phyloP scores from a whole-genome alignment of 2,113 vertebrate genomes.

The Condylura cristata region DNA sequence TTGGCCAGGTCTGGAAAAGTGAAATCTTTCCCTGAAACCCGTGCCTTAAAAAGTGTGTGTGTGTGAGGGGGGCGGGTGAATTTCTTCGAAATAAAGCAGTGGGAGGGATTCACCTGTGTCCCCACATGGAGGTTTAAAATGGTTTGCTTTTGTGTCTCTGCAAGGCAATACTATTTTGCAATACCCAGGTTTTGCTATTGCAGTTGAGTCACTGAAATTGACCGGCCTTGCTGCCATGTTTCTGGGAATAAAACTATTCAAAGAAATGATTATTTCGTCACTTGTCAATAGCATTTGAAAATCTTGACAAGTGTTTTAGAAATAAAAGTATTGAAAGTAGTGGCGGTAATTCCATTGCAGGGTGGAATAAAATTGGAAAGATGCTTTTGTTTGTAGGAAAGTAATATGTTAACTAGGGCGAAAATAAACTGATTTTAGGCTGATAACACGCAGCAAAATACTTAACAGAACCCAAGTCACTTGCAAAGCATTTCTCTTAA shows the following conservation, averaged over 20 bases:
- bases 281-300: not conserved
- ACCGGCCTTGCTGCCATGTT: slow-evolving; percentile 7
- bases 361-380: slow-evolving; percentile 22
- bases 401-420: not conserved
- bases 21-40: not conserved
- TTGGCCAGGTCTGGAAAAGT: not conserved
- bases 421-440: slow-evolving; percentile 24
- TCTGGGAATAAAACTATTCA: slow-evolving; percentile 44
- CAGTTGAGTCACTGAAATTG: slow-evolving; percentile 54
- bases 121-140: not conserved
- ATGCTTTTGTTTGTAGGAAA: slow-evolving; percentile 21
- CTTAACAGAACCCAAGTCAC: slow-evolving; percentile 40
- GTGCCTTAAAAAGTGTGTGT: not conserved
- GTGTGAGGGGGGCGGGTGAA: no score
- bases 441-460: not conserved
- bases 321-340: not conserved
- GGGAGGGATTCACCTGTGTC: not conserved
- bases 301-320: not conserved
- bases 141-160: not conserved
- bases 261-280: slow-evolving; percentile 40
- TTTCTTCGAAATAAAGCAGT: slow-evolving; percentile 30
- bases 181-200: slow-evolving; percentile 22
- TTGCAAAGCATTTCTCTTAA: not conserved
- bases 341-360: not conserved
- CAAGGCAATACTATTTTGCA: slow-evolving; percentile 44